Base-by-base conservation (phyloP, 2,113 vertebrate species). In the Danio rerio region DNA sequence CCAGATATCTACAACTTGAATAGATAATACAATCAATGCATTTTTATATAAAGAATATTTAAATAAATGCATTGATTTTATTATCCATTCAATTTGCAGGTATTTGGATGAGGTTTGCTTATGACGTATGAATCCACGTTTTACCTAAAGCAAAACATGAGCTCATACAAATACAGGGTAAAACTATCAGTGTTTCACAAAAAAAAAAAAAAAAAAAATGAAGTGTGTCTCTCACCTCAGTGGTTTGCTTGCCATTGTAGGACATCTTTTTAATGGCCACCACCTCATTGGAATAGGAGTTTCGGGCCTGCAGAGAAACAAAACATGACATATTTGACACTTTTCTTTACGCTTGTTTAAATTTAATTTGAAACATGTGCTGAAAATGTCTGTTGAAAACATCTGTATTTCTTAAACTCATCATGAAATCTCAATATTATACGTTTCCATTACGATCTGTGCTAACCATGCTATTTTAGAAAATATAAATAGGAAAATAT, bases 191-290 rank as follows among this genome's bases (percentile, higher is more conserved):
- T n/a, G n/a, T n/a, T n/a, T n/a, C n/a, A n/a, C n/a, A n/a, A n/a
- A n/a, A n/a, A n/a, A n/a, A n/a, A n/a, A n/a, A n/a, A n/a, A n/a
- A n/a, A n/a, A 12, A 61, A 45, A 16, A 47, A 2, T 21, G 3
- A 3, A 45, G 12, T n/a, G 5, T 20, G 4, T 50, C 65, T 82
- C 95, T 94, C 89, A 99, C 98, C 95, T 99, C 98, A 5, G 98
- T 96, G 0, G 96, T 95, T 90, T 99, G 98, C 88, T 99, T 99
- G 69, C 98, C 98, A 88, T 96, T 97, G 49, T 99, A 99, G 84
- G 98, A 99, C 98, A 99, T 99, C 90, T 99, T 99, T 91, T 99
- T 99, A 92, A 99, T 93, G 83, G 98, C 98, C 93, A 99, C 98
- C 94, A 99, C 97, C 89, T 99, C 98, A 8, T 96, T 98, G 87